Evolutionary conservation across 2,113 vertebrate genomes (phyloP).

Genomic region (Atrichornis clamosus): DNA sequence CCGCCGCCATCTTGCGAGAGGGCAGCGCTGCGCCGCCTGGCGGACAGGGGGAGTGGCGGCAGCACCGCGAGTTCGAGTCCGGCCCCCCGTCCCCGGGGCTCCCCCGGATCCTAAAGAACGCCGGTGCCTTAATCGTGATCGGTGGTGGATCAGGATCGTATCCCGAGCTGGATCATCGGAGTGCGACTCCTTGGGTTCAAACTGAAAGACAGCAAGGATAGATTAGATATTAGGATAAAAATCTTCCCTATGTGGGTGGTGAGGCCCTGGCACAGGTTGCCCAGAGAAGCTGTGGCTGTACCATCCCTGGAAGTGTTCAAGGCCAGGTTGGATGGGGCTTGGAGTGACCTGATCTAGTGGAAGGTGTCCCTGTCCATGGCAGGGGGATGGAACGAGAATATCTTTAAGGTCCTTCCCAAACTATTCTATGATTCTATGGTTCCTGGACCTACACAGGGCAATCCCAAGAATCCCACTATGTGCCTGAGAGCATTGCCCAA

Average conservation of each 20-base stretch:
- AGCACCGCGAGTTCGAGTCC: background rate
- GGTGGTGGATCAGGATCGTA: accelerated
- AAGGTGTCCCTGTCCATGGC: background rate
- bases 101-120: background rate
- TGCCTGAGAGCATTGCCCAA: background rate
- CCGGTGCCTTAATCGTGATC: accelerated
- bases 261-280: background rate
- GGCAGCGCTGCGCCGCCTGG: background rate
- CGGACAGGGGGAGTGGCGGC: background rate
- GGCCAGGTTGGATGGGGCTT: background rate
- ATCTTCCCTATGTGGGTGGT: background rate
- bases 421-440: background rate
- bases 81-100: accelerated
- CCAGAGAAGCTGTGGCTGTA: background rate
- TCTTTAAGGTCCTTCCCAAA: background rate
- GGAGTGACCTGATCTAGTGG: accelerated
- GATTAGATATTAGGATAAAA: background rate
- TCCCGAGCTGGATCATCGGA: background rate
- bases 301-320: background rate
- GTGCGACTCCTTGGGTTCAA: background rate
- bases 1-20: constrained; percentile 67
- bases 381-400: background rate
- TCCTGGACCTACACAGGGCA: background rate
- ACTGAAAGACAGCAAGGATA: background rate
- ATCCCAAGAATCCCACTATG: background rate